phyloP scores from a whole-genome alignment of 2,113 vertebrate genomes.

The Hyla sarda region DNA sequence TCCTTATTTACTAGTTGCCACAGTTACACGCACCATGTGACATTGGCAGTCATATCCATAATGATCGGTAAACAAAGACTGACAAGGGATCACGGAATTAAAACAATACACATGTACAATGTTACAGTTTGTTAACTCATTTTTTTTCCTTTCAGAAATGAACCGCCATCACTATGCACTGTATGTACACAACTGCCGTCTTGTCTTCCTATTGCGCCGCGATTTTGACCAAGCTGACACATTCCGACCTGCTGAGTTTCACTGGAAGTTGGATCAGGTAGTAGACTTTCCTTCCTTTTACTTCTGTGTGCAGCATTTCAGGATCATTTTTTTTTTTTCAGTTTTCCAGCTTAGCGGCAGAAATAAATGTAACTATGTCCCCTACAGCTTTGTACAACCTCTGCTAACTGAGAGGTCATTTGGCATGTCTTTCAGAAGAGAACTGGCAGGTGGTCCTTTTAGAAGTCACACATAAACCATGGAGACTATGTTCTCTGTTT shows the following conservation, averaged over 20 bases:
- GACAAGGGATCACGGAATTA: neutral
- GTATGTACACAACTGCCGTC: conserved; percentile 94
- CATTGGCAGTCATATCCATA: no score
- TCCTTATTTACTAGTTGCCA: no score
- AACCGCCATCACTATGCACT: conserved; percentile 96
- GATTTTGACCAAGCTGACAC: conserved; percentile 93
- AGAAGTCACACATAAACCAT: neutral
- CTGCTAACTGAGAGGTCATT: conserved; percentile 38
- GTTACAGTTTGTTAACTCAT: neutral
- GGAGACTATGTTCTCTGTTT: conserved; percentile 7
- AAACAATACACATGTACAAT: neutral
- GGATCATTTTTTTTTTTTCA: neutral
- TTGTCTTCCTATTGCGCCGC: conserved; percentile 92
- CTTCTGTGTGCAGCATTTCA: conserved; percentile 22
- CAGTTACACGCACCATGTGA: no score
- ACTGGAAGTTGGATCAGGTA: conserved; percentile 99
- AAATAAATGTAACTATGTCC: conserved; percentile 19
- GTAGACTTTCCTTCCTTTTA: conserved; percentile 6
- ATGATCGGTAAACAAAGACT: no score
- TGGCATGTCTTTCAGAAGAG: conserved; percentile 19
- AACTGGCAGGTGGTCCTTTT: conserved; percentile 31
- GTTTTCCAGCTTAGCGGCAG: neutral
- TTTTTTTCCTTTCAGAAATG: conserved; percentile 83
- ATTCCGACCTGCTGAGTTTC: conserved; percentile 94
- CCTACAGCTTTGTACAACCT: conserved; percentile 46